phyloP scores from a whole-genome alignment of 64 coral and sea anemone species.

The Montipora efflorescens region DNA sequence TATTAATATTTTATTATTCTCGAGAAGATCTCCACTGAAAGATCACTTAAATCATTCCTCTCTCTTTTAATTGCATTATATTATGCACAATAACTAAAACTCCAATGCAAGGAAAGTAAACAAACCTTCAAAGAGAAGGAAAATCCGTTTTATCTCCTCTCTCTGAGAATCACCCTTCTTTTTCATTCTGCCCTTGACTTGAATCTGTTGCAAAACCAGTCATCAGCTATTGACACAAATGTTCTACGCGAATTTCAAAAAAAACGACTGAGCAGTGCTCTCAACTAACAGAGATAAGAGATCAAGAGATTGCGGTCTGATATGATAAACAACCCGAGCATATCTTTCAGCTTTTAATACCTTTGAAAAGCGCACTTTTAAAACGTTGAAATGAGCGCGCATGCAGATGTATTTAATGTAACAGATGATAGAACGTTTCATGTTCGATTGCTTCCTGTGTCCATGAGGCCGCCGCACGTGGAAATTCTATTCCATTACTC shows the following conservation, averaged over 20 bases:
- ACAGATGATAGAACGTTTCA: constrained; percentile 5
- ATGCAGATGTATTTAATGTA: constrained; percentile 17
- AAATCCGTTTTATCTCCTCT: too few species aligned
- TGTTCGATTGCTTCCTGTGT: constrained; percentile 25
- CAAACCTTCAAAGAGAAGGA: neutral
- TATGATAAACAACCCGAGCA: constrained; percentile 18
- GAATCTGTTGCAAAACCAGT: neutral
- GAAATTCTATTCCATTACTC: neutral
- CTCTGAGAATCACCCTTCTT: too few species aligned
- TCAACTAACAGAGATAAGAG: constrained; percentile 32
- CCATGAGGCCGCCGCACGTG: neutral
- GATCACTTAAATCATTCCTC: too few species aligned
- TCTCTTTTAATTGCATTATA: too few species aligned
- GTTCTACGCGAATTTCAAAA: neutral
- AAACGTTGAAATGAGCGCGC: constrained; percentile 35
- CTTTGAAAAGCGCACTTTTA: constrained; percentile 26
- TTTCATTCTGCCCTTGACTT: neutral
- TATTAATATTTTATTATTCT: too few species aligned
- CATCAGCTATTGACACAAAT: neutral
- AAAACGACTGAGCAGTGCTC: constrained; percentile 7
- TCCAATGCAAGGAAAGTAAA: neutral
- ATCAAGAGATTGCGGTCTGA: constrained; percentile 45
- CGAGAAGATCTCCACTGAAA: too few species aligned
- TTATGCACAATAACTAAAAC: neutral
- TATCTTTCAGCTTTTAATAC: neutral